Base-by-base conservation (phyloP, 2,113 vertebrate genomes). In the Indicator indicator region DNA sequence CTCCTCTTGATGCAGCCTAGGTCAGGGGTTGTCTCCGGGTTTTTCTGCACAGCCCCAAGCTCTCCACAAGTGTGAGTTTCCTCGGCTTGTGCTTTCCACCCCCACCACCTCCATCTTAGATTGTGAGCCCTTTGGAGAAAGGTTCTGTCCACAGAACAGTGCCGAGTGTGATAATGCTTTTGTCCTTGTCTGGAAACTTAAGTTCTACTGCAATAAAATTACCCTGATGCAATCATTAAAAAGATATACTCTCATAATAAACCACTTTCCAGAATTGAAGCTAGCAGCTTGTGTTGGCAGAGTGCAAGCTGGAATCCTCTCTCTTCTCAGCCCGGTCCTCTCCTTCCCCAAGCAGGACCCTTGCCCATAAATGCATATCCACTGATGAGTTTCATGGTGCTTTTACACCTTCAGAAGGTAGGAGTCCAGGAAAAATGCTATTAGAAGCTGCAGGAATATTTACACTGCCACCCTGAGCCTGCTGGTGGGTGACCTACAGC, bases 331-430 rank as follows among this genome's bases (percentile, higher is more conserved):
- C 1, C 38, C 14, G 50, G 32, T 27, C 36, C 52, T 48, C 63
- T 55, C 83, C 0, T 0, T 72, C 75, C 11, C 79, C 19, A 13
- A 56, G 3, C 12, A 6, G 42, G 82, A 72, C 59, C 12, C 1
- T 13, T 83, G 78, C 82, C 85, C 88, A 28, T 64, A 56, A 18
- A 33, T 0, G 5, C 75, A 50, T 71, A 40, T 54, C 72, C 0
- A 9, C 83, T 36, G 90, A 62, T 83, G 92, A 83, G 85, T 62
- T 81, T 30, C 15, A 0, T 6, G 44, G 8, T 67, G 52, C 15
- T 14, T 32, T 68, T 38, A 10, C 2, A 30, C 18, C 69, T 58
- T 30, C 36, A 0, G 36, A 28, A 62, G 20, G 36, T 24, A 1
- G 0, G 17, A 75, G 55, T 16, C 68, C 27, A 0, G 2, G 75